A percentile compares a stretch with the other conserved stretches of the same genome.
phyloP scores from a whole-genome alignment of 2,888 invertebrate genomes.

The Lamellibrachia columna region DNA sequence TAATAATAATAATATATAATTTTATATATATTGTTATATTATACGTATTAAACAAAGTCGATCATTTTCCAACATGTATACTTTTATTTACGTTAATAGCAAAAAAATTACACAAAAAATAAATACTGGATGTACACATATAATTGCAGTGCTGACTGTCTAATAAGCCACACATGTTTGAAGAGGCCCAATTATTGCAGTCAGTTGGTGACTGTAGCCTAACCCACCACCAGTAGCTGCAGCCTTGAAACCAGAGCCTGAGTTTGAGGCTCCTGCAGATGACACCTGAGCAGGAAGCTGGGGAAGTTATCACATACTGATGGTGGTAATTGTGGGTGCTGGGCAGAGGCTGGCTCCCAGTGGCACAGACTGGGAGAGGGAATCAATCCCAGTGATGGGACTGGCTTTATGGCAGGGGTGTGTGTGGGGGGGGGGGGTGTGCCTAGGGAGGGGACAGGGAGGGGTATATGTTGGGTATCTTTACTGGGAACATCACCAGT shows the following conservation, averaged over 20 bases:
- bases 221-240: neutral
- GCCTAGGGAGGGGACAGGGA: neutral
- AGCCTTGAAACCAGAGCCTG: neutral
- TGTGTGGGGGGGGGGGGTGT: too few species aligned
- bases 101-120: neutral
- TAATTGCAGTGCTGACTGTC: neutral
- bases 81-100: too few species aligned
- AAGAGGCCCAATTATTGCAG: neutral
- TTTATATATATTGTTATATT: too few species aligned
- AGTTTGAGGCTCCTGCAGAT: neutral
- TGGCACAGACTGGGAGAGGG: conserved; percentile 14
- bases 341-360: neutral
- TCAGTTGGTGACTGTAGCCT: neutral
- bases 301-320: neutral
- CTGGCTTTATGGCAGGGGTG: neutral
- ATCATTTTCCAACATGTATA: too few species aligned
- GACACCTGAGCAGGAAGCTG: neutral
- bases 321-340: neutral
- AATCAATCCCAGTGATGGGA: neutral
- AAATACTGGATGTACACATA: neutral
- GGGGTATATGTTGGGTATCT: neutral
- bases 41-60: too few species aligned
- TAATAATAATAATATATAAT: too few species aligned
- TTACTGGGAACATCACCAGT: neutral
- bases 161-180: neutral